phyloP scores from a whole-genome alignment of 2,888 invertebrate genomes.

The Sericinus montela region DNA sequence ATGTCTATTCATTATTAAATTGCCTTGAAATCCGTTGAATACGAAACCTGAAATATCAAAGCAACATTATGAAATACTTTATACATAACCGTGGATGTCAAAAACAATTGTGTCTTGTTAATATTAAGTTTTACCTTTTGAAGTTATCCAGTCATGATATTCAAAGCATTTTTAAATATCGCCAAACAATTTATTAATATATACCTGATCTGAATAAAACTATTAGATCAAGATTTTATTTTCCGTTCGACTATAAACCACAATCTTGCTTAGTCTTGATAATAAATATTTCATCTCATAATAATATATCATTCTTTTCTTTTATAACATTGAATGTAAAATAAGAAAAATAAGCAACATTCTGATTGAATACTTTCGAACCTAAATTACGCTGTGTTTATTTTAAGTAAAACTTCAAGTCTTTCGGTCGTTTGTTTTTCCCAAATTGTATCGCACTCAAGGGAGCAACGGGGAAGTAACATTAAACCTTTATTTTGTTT shows the following conservation, averaged over 20 bases:
- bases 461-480: constrained; percentile 48
- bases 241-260: too few relatives aligned
- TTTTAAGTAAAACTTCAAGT: constrained; percentile 15
- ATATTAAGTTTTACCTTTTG: not conserved
- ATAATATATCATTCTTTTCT: too few relatives aligned
- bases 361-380: not conserved
- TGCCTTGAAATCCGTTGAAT: not conserved
- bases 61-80: not conserved
- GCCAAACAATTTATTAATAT: too few relatives aligned
- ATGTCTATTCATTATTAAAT: not conserved
- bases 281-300: too few relatives aligned
- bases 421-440: constrained; percentile 45
- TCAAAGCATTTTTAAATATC: too few relatives aligned
- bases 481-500: constrained; percentile 43
- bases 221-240: too few relatives aligned
- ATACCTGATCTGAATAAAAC: too few relatives aligned
- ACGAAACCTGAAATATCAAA: not conserved
- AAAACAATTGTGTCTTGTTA: not conserved
- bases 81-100: not conserved
- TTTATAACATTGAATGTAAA: too few relatives aligned
- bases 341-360: not conserved
- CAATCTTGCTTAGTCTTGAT: too few relatives aligned
- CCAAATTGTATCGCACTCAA: constrained; percentile 57
- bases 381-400: constrained; percentile 7
- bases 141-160: not conserved